Base-by-base conservation (phyloP, 1,140 invertebrate species). In the Aphidius ervi region DNA sequence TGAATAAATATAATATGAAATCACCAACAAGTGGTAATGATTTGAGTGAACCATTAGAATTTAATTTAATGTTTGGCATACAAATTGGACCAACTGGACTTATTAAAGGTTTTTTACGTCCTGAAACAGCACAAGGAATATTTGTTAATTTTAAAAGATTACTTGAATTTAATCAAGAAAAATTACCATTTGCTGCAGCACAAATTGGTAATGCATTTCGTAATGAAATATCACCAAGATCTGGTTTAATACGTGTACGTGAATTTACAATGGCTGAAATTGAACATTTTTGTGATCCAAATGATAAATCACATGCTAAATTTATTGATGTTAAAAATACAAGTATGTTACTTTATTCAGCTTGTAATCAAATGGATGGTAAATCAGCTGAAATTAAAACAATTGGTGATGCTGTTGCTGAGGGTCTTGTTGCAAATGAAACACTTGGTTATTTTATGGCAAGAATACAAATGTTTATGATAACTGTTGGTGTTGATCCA, bases 261-360 rank as follows among this genome's bases (percentile, higher is more conserved):
- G 98, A 99, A 76, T 99, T 99, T 72, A 99, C 96, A 0, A 98
- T 99, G 96, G 97, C 97, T 52, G 98, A 99, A 83, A 99, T 99
- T 67, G 98, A 99, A 77, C 96, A 99, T 82, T 99, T 99, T 77
- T 97, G 97, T 81, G 95, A 99, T 80, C 93, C 96, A 1, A 77
- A 67, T 4, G 83, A 92, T 62, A 98, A 99, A 71, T 85, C 82
- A 62, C 95, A 99, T 82, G 87, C 90, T 0, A 99, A 98, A 79
- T 99, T 99, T 81, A 82, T 82, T 2, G 80, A 80, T 48, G 82
- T 98, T 0, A 84, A 86, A 66, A 82, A 94, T 69, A 87, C 90
- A 4, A 81, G 78, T 62, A 76, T 99, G 74, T 76, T 87, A 6
- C 75, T 99, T 1, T 99, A 97, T 70, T 98, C 97, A 0, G 96